Conservation (phyloP, 2,888 invertebrate species). For the Formica aserva region DNA sequence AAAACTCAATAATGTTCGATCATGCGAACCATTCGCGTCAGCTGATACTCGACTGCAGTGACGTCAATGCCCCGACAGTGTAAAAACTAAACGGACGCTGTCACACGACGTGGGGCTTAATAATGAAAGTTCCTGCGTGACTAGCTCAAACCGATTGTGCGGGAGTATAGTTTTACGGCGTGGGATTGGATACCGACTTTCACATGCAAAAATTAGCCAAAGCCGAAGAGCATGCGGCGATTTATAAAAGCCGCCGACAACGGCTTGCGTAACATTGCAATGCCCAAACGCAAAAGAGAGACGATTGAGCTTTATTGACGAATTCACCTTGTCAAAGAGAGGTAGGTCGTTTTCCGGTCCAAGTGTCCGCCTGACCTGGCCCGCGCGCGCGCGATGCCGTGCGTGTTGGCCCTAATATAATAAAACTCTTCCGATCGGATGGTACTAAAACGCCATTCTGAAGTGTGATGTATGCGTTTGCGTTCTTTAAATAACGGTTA, state of each 20-base stretch:
- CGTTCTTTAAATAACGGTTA: constrained; percentile 35
- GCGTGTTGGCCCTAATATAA: constrained; percentile 41
- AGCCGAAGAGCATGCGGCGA: constrained; percentile 60
- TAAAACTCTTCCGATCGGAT: constrained; percentile 46
- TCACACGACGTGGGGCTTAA: constrained; percentile 58
- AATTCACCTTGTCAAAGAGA: constrained; percentile 69
- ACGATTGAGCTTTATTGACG: constrained; percentile 68
- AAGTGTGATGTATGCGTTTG: constrained; percentile 11
- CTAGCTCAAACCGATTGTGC: constrained; percentile 52
- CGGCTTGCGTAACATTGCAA: constrained; percentile 64
- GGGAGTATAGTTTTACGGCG: constrained; percentile 68
- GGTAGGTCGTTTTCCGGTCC: constrained; percentile 75
- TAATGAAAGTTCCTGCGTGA: constrained; percentile 65
- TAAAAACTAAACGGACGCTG: constrained; percentile 65
- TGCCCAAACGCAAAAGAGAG: constrained; percentile 43
- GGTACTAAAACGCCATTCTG: not conserved
- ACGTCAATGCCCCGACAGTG: constrained; percentile 29
- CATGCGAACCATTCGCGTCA: constrained; percentile 28
- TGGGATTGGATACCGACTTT: constrained; percentile 71
- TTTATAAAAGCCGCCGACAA: constrained; percentile 65
- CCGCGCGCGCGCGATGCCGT: constrained; percentile 50
- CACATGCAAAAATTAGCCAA: constrained; percentile 73
- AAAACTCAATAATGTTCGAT: not conserved
- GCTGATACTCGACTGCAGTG: constrained; percentile 35
- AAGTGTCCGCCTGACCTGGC: constrained; percentile 62